A percentile compares a stretch with the other conserved stretches of the same genome.
These are phyloP conservation scores for Petromus typicus DNA, from an alignment of 2,113 vertebrate genomes.

Conservation along the genomic window DNA sequence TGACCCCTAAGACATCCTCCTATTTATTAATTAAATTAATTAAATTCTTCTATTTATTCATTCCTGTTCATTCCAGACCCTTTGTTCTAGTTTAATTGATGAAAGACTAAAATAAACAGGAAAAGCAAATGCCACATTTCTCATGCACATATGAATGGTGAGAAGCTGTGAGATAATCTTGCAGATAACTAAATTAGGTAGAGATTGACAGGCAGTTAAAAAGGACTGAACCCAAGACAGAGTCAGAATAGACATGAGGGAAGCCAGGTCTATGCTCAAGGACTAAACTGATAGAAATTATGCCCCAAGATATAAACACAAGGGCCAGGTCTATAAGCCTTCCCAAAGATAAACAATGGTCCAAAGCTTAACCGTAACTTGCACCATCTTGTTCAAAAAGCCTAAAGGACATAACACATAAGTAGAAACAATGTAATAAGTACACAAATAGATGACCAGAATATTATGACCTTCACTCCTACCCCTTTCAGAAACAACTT, in stretches of 20 bases:
- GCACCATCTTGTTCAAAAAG: background rate
- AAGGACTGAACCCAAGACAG: background rate
- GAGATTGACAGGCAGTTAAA: background rate
- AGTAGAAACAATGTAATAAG: background rate
- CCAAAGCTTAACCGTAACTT: background rate
- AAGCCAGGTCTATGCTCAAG: background rate
- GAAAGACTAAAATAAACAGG: background rate
- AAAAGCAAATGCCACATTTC: background rate
- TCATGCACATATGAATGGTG: background rate
- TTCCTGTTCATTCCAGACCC: background rate
- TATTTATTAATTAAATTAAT: constrained; percentile 22
- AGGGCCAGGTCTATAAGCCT: background rate
- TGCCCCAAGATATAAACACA: background rate
- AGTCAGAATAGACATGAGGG: background rate
- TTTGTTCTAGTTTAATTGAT: background rate
- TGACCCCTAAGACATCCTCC: background rate
- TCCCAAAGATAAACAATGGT: background rate
- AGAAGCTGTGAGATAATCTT: background rate
- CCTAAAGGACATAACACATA: background rate
- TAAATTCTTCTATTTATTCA: background rate
- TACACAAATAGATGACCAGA: background rate
- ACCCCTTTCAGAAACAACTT: background rate
- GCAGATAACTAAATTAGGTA: background rate
- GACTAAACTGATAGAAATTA: background rate
- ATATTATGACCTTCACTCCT: background rate